Percentiles rank a stretch among this genome's conserved stretches.
Evolutionary conservation across 2,797 vertebrate genomes (phyloP).

Genomic region (Rallus crepitans): DNA sequence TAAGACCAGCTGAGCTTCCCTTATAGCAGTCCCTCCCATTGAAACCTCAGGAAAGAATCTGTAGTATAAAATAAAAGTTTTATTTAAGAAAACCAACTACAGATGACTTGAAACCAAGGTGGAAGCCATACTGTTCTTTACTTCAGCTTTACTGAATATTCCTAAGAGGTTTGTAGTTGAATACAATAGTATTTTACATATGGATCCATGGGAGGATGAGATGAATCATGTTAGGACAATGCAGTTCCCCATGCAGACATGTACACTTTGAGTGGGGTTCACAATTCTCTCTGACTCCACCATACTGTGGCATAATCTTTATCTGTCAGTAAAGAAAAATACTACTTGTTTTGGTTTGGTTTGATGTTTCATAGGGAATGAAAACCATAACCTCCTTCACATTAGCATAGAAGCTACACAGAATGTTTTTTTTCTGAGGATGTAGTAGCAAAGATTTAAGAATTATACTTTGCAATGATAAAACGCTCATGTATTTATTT

Average conservation of each 20-base stretch:
- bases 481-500: background rate
- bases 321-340: background rate
- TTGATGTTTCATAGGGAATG: background rate
- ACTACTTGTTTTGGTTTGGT: background rate
- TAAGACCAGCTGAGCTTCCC: background rate
- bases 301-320: background rate
- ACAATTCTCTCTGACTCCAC: background rate
- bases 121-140: background rate
- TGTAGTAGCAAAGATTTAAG: accelerated
- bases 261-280: background rate
- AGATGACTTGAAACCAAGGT: accelerated
- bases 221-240: background rate
- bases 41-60: background rate
- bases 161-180: background rate
- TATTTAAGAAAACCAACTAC: background rate
- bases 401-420: background rate
- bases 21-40: background rate
- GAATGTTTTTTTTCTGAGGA: background rate
- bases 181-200: background rate
- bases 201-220: background rate
- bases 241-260: background rate
- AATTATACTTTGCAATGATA: background rate
- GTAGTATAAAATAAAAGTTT: background rate
- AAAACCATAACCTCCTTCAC: background rate
- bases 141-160: background rate